Evolutionary conservation across 2,797 vertebrate genomes (phyloP), one percentile per base, ranked within the genome.

Genomic region (Eremophila alpestris): DNA sequence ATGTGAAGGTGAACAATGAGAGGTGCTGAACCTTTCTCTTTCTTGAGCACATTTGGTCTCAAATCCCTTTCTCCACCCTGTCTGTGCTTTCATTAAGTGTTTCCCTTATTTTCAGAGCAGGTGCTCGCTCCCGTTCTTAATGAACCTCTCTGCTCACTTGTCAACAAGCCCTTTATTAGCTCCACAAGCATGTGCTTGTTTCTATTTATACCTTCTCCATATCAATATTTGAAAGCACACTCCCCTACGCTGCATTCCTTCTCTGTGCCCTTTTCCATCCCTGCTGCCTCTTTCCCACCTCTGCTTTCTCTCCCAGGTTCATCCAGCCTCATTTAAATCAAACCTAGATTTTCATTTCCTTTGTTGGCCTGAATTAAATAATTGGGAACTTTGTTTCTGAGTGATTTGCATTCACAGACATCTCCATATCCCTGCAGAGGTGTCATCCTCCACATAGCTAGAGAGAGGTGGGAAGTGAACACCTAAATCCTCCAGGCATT

Each of bases 121-220:
- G 67, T 94, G 84, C 58, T 83, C 3, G 5, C 64, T 95, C 89
- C 60, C 2, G 38, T 85, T 87, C 79, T 71, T 90, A 90, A 91
- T 90, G 78, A 95, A 95, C 77, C 84, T 70, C 73, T 75, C 76
- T 51, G 64, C 77, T 92, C 69, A 5, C 91, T 83, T 93, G 94
- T 95, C 93, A 96, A 95, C 93, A 94, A 90, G 80, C 62, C 52
- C 77, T 94, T 94, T 94, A 95, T 95, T 94, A 96, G 85, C 75
- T 79, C 40, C 81, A 79, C 34, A 18, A 89, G 79, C 74, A 69
- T 86, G 82, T 14, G 4, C 55, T 87, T 89, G 43, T 76, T 93
- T 94, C 94, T 96, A 79, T 96, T 96, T 95, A 81, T 94, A 95
- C 48, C 18, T 82, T 81, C 70, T 55, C 92, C 91, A n/a, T 93